phyloP scores from a whole-genome alignment of 2,888 invertebrate genomes.

The Schizaphis graminum region DNA sequence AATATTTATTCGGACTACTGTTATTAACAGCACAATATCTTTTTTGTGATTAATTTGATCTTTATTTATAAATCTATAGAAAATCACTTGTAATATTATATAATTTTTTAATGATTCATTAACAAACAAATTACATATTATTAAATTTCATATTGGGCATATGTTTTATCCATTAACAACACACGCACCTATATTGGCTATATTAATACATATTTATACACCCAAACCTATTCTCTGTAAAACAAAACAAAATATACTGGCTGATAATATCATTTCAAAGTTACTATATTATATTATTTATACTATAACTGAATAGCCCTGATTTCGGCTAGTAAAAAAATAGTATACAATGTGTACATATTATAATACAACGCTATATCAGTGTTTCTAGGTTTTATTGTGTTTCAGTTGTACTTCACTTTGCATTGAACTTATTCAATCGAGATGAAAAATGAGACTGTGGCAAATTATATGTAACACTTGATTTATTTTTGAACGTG shows the following conservation, averaged over 20 bases:
- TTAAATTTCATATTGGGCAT: neutral
- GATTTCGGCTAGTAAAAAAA: no score
- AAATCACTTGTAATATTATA: neutral
- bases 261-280: neutral
- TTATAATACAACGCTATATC: no score
- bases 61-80: neutral
- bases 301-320: no score
- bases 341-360: no score
- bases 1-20: neutral
- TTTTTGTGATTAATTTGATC: neutral
- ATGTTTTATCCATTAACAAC: conserved; percentile 15
- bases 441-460: no score
- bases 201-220: neutral
- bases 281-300: neutral
- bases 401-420: no score
- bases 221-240: neutral
- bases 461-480: no score
- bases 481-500: no score
- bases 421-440: no score
- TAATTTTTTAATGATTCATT: neutral
- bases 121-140: neutral
- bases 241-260: neutral
- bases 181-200: neutral
- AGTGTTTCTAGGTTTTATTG: no score
- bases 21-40: neutral